Evolutionary conservation across 2,888 invertebrate species (phyloP).

Genomic region (Ormyrus thymus): DNA sequence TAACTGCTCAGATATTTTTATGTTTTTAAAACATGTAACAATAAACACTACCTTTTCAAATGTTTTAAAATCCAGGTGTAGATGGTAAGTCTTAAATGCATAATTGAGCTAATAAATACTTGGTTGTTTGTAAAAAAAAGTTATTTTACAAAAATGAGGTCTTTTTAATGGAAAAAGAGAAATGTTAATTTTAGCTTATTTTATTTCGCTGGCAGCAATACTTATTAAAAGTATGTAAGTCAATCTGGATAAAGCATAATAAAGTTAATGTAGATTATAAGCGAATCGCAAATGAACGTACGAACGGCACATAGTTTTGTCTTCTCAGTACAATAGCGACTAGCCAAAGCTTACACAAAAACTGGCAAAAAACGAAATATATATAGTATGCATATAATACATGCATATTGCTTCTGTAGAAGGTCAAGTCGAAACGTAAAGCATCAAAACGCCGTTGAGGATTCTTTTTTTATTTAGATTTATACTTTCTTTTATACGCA

Average conservation of each 20-base stretch:
- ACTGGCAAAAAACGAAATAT: conserved; percentile 16
- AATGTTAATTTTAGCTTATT: neutral
- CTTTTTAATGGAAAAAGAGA: neutral
- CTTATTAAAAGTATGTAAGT: conserved; percentile 10
- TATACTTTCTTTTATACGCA: too few relatives aligned
- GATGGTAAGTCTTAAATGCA: neutral
- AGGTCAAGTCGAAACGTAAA: neutral
- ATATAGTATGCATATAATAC: neutral
- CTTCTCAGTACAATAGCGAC: conserved; percentile 14
- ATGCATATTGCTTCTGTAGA: neutral
- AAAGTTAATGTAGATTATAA: neutral
- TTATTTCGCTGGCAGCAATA: conserved; percentile 25
- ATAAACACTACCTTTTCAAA: neutral
- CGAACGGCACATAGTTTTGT: neutral
- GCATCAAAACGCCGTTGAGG: neutral
- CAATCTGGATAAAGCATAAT: neutral
- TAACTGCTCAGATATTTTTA: neutral
- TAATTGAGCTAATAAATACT: conserved; percentile 28
- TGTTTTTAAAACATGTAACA: neutral
- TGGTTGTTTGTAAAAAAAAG: conserved; percentile 41
- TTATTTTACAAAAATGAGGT: neutral
- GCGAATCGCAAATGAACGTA: too few relatives aligned
- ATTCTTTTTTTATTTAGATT: conserved; percentile 2
- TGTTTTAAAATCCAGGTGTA: neutral
- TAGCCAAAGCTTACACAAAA: conserved; percentile 35